Evolutionary conservation across 2,888 invertebrate genomes (phyloP).

Genomic region (Hoplodrina blanda): DNA sequence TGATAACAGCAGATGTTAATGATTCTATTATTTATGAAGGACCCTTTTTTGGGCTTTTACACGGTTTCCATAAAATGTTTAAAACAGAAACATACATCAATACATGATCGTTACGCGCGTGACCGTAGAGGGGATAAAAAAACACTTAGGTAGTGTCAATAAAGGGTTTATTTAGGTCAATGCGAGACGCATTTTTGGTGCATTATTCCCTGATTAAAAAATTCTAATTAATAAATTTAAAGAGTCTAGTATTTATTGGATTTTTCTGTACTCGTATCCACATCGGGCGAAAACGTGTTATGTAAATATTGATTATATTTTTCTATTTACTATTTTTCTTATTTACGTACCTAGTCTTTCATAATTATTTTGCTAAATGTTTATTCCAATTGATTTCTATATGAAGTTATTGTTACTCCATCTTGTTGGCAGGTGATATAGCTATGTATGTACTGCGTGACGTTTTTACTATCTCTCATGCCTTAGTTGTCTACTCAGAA

Average conservation of each 20-base stretch:
- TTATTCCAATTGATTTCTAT: slow-evolving; percentile 18
- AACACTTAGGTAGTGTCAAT: neutral
- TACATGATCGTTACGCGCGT: slow-evolving; percentile 31
- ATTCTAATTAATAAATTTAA: neutral
- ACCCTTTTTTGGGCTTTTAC: slow-evolving; percentile 42
- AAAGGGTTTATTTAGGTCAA: slow-evolving; percentile 11
- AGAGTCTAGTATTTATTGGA: neutral
- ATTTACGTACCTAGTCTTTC: too few relatives aligned
- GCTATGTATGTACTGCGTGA: neutral
- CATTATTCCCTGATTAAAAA: neutral
- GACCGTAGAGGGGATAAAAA: neutral
- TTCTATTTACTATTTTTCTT: too few relatives aligned
- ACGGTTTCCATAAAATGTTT: slow-evolving; percentile 61
- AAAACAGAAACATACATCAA: slow-evolving; percentile 10
- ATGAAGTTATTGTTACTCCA: neutral
- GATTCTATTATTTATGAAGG: slow-evolving; percentile 89
- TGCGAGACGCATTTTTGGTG: neutral
- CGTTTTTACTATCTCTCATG: slow-evolving; percentile 16
- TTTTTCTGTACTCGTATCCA: too few relatives aligned
- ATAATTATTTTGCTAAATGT: neutral
- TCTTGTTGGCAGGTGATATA: slow-evolving; percentile 31
- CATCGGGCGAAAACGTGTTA: too few relatives aligned
- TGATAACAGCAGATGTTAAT: slow-evolving; percentile 89
- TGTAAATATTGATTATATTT: too few relatives aligned
- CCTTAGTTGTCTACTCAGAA: neutral